Percentiles rank a stretch among this genome's conserved stretches.
phyloP scores from a whole-genome alignment of 2,797 vertebrate genomes.

The Syngnathus acus region DNA sequence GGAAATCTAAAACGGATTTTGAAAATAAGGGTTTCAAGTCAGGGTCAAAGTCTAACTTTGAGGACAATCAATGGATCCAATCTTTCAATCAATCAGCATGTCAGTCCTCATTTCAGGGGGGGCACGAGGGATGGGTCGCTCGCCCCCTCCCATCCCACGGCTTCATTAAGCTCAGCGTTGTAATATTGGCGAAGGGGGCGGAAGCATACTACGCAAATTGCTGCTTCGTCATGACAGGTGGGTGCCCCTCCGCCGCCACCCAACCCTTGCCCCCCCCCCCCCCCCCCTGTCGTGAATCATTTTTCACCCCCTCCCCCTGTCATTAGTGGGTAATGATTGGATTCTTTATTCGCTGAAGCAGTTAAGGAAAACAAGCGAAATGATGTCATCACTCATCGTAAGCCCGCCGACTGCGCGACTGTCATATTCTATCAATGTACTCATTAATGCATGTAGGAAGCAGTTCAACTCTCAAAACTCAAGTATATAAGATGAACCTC shows the following conservation, averaged over 20 bases:
- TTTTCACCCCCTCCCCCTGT: slow-evolving; percentile 85
- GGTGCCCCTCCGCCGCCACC: slow-evolving; percentile 63
- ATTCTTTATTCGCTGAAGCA: slow-evolving; percentile 98
- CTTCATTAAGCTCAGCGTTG: slow-evolving; percentile 82
- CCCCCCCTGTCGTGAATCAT: slow-evolving; percentile 78
- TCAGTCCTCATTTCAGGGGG: slow-evolving; percentile 39
- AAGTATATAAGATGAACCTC: too few species aligned
- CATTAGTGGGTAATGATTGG: slow-evolving; percentile 99
- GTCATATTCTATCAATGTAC: slow-evolving; percentile 25
- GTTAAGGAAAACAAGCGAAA: slow-evolving; percentile 90
- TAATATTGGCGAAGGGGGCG: slow-evolving; percentile 64
- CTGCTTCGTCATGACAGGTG: slow-evolving; percentile 76
- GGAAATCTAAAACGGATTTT: neutral
- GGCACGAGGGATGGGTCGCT: slow-evolving; percentile 34
- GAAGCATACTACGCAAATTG: slow-evolving; percentile 77
- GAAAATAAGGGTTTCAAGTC: too few species aligned
- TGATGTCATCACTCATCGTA: slow-evolving; percentile 90
- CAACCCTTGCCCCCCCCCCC: slow-evolving; percentile 65
- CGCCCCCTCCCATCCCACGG: slow-evolving; percentile 68
- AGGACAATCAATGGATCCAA: too few species aligned
- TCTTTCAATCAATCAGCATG: neutral
- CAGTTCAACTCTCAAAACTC: neutral
- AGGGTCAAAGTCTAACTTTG: too few species aligned
- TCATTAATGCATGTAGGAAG: neutral
- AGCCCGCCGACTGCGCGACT: slow-evolving; percentile 62